These are phyloP conservation scores for Mesorhabditis spiculigera DNA, from an alignment of 2,888 invertebrate genomes.

Conservation along the genomic window DNA sequence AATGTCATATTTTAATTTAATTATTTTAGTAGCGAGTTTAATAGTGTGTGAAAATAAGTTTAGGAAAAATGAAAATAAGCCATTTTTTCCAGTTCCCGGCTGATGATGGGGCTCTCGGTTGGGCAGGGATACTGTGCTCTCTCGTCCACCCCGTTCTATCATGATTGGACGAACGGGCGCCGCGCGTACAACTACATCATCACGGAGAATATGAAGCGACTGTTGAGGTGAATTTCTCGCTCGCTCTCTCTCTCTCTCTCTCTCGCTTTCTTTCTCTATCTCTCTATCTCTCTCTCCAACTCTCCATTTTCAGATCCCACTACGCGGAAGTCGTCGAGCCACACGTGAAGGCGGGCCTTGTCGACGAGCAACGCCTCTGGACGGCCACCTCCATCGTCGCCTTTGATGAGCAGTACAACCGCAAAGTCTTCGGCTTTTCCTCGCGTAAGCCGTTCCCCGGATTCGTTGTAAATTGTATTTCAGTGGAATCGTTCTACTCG, in stretches of 20 bases:
- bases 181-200: slow-evolving; percentile 79
- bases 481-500: slow-evolving; percentile 72
- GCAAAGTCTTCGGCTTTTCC: slow-evolving; percentile 22
- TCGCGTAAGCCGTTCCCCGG: too few species aligned
- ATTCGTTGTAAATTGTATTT: slow-evolving; percentile 60
- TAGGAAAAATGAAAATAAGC: too few species aligned
- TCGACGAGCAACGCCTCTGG: slow-evolving; percentile 74
- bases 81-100: slow-evolving; percentile 15
- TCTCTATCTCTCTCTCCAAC: too few species aligned
- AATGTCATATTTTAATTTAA: too few species aligned
- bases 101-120: slow-evolving; percentile 75
- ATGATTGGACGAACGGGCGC: slow-evolving; percentile 56
- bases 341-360: slow-evolving; percentile 32
- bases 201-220: slow-evolving; percentile 84
- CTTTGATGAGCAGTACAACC: slow-evolving; percentile 82
- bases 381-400: slow-evolving; percentile 82
- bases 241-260: too few species aligned
- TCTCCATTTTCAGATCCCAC: slow-evolving; percentile 59
- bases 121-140: slow-evolving; percentile 91
- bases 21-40: too few species aligned
- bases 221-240: slow-evolving; percentile 71
- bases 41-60: too few species aligned
- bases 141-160: slow-evolving; percentile 65
- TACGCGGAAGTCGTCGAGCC: slow-evolving; percentile 65
- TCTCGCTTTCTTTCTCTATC: too few species aligned